Percentiles rank a stretch among this genome's conserved stretches.
phyloP scores from a whole-genome alignment of 2,888 invertebrate species.

The Synanthedon myopaeformis region DNA sequence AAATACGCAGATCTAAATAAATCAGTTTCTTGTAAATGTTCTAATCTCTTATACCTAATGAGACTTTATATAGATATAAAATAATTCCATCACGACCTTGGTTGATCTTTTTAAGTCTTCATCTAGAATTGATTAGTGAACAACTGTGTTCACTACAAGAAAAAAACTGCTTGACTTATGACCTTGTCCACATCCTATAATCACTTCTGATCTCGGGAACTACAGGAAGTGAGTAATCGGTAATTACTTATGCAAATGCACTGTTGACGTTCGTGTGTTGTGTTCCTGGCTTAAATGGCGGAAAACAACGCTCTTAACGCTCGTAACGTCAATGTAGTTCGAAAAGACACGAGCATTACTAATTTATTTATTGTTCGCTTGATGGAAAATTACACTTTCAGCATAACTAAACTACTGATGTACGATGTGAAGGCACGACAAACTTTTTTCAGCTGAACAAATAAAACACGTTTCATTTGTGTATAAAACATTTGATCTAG shows the following conservation, averaged over 20 bases:
- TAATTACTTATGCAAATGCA: background rate
- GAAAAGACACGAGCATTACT: constrained; percentile 15
- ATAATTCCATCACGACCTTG: no score
- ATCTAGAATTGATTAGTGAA: no score
- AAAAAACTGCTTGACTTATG: no score
- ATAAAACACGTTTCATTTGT: constrained; percentile 1
- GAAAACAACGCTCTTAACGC: background rate
- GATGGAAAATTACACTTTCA: constrained; percentile 25
- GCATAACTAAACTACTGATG: constrained; percentile 12
- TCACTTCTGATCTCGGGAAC: background rate
- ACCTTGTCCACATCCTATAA: background rate
- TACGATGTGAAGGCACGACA: constrained; percentile 11
- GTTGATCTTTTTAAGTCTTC: no score
- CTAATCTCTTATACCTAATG: no score
- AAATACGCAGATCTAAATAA: no score
- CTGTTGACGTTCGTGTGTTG: background rate
- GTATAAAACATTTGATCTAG: background rate
- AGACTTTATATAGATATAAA: no score
- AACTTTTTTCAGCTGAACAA: constrained; percentile 3
- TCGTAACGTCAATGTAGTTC: background rate
- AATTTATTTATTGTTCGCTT: constrained; percentile 17
- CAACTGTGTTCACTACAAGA: no score
- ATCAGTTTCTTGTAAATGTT: no score
- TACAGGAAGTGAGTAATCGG: background rate
- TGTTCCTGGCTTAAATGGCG: background rate